These are phyloP conservation scores for Aricia agestis DNA, from an alignment of 1,140 invertebrate species.

Conservation along the genomic window DNA sequence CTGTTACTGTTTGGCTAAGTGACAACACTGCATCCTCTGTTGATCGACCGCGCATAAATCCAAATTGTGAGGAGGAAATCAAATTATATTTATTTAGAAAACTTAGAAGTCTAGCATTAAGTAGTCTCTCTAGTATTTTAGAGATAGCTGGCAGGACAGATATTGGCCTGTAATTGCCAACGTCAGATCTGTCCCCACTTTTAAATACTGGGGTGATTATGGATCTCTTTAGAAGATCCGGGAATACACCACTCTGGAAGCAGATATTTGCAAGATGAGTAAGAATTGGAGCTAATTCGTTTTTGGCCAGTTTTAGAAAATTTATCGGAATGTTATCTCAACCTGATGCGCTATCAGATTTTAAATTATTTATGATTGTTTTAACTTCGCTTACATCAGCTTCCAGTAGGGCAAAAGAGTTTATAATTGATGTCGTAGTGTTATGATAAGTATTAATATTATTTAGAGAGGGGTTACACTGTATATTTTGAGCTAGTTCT, in stretches of 20 bases:
- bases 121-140: slow-evolving; percentile 19
- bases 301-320: too few relatives aligned
- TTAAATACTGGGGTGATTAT: slow-evolving; percentile 14
- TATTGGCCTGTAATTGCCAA: slow-evolving; percentile 21
- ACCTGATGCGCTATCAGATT: slow-evolving; percentile 20
- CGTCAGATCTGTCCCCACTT: not conserved
- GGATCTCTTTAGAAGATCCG: slow-evolving; percentile 14
- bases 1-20: too few relatives aligned
- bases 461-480: not conserved
- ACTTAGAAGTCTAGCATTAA: too few relatives aligned
- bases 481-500: slow-evolving; percentile 19
- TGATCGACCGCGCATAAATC: too few relatives aligned
- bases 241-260: slow-evolving; percentile 10
- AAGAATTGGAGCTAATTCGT: slow-evolving; percentile 16
- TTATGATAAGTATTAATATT: not conserved
- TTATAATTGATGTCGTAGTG: not conserved
- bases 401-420: slow-evolving; percentile 25
- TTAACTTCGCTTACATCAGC: slow-evolving; percentile 23
- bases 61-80: too few relatives aligned
- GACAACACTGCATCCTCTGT: too few relatives aligned
- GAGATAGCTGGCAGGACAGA: slow-evolving; percentile 14
- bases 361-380: slow-evolving; percentile 17
- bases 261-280: slow-evolving; percentile 16
- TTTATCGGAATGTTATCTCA: not conserved
- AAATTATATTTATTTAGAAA: too few relatives aligned